A percentile compares a stretch with the other conserved stretches of the same genome.
phyloP scores from a whole-genome alignment of 2,888 invertebrate genomes.

The Harmothoe impar region DNA sequence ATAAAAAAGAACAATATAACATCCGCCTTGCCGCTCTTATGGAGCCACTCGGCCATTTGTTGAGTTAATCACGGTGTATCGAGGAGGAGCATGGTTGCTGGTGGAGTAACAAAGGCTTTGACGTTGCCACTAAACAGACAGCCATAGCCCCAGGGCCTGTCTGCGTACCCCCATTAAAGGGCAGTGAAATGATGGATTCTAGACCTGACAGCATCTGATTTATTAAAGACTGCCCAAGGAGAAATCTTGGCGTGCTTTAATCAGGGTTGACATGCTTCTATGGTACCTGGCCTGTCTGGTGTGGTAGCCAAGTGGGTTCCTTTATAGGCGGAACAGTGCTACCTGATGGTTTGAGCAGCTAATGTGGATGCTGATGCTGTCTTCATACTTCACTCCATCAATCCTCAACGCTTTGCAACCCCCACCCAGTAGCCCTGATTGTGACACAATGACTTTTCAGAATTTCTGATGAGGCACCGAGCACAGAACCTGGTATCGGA shows the following conservation, averaged over 20 bases:
- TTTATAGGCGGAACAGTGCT: no score
- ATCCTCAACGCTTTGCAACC: not conserved
- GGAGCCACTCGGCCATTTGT: no score
- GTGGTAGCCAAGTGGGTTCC: no score
- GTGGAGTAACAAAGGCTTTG: no score
- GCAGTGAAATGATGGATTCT: not conserved
- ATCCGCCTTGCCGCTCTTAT: no score
- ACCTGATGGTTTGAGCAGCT: not conserved
- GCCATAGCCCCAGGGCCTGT: no score
- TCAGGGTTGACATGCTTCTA: not conserved
- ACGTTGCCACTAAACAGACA: no score
- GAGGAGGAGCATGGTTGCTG: no score
- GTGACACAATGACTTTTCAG: constrained; percentile 23
- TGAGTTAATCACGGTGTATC: no score
- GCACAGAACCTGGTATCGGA: not conserved
- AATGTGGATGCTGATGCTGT: not conserved
- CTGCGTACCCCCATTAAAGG: no score
- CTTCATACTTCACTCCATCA: not conserved
- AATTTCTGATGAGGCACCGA: not conserved
- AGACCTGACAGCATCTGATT: not conserved
- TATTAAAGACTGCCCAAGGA: constrained; percentile 13
- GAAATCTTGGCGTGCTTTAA: not conserved
- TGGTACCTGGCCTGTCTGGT: no score
- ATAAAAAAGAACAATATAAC: no score
- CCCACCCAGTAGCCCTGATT: not conserved